A percentile compares a stretch with the other conserved stretches of the same genome.
phyloP scores from a whole-genome alignment of 2,113 vertebrate species.

The Halichoerus grypus region DNA sequence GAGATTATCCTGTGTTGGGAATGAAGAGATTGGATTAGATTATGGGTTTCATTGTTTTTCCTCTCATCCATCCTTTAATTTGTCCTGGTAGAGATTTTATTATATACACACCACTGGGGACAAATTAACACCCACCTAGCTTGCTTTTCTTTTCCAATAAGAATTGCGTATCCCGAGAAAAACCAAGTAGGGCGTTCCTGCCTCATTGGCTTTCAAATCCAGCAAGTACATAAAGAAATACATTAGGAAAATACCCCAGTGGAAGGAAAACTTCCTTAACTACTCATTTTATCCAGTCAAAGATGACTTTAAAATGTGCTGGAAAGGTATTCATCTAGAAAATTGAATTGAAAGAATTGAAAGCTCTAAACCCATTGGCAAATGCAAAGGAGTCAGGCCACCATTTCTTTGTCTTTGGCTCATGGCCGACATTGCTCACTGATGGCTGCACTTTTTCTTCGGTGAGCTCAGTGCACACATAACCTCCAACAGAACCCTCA shows the following conservation, averaged over 20 bases:
- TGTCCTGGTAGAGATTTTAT: neutral
- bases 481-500: neutral
- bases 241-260: neutral
- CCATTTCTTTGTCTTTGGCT: neutral
- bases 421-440: conserved; percentile 64
- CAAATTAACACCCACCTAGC: neutral
- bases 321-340: conserved; percentile 62
- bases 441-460: neutral
- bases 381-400: neutral
- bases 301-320: conserved; percentile 52
- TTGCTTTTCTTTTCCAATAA: conserved; percentile 15
- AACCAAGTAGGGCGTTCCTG: neutral
- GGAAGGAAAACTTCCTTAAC: neutral
- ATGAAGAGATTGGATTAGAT: neutral
- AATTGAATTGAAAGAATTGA: conserved; percentile 42
- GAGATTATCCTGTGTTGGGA: neutral
- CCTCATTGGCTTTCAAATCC: conserved; percentile 37
- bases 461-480: neutral
- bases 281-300: neutral
- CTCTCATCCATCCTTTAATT: neutral
- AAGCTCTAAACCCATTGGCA: conserved; percentile 39
- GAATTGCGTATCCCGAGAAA: conserved; percentile 28
- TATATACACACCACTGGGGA: neutral
- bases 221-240: neutral
- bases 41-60: neutral